phyloP scores from a whole-genome alignment of 2,797 vertebrate species.

The Chelidonichthys spinosus region DNA sequence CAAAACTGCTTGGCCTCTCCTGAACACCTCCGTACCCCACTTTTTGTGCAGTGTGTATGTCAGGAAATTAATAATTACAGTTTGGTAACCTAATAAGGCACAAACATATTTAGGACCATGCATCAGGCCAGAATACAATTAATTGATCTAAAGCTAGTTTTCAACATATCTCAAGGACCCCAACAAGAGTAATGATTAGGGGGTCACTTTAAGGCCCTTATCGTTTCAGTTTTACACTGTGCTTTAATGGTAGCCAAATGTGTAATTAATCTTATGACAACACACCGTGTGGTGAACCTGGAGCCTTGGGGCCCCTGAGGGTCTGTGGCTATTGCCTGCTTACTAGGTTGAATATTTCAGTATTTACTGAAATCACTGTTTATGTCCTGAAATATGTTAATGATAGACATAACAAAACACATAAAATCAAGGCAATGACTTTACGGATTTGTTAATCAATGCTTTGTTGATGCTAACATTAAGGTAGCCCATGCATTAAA shows the following conservation, averaged over 20 bases:
- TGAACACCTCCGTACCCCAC: background rate
- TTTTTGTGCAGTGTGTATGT: background rate
- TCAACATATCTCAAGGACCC: background rate
- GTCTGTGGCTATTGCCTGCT: background rate
- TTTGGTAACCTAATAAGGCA: background rate
- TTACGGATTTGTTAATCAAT: background rate
- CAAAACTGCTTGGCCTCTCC: background rate
- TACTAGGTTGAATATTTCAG: background rate
- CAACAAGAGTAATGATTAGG: background rate
- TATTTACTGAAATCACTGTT: background rate
- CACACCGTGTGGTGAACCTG: background rate
- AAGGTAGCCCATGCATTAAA: background rate
- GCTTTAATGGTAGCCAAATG: background rate
- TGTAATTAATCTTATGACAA: slow-evolving; percentile 4
- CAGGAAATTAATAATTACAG: background rate
- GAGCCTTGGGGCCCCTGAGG: background rate
- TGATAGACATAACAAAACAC: background rate
- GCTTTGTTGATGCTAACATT: background rate
- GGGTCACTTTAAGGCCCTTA: background rate
- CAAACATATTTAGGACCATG: background rate
- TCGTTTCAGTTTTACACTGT: background rate
- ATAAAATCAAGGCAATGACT: background rate
- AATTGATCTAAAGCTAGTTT: background rate
- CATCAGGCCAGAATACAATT: background rate
- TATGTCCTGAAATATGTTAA: background rate